A percentile compares a stretch with the other conserved stretches of the same genome.
Conservation (phyloP, 1,140 invertebrate species). For the Eriosoma lanigerum region DNA sequence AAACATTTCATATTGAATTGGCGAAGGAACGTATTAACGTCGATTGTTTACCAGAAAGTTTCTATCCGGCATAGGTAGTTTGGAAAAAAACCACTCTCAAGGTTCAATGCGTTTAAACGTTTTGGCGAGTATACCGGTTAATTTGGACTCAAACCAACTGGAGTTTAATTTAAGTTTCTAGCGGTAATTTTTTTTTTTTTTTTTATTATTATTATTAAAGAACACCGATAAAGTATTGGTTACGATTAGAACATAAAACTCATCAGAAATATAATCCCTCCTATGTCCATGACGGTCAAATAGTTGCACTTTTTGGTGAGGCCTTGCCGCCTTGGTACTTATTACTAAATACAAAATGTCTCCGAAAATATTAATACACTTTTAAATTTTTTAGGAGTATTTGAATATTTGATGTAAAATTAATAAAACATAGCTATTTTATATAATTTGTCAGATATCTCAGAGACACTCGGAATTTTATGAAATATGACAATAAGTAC, state of each 20-base stretch:
- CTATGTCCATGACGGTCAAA: too few species aligned
- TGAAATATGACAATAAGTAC: background rate
- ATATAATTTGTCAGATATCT: too few species aligned
- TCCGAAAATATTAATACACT: too few species aligned
- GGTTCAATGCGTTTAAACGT: conserved; percentile 45
- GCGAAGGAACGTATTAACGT: conserved; percentile 36
- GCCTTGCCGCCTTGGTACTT: too few species aligned
- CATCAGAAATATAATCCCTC: conserved; percentile 3
- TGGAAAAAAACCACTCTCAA: conserved; percentile 33
- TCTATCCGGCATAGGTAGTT: background rate
- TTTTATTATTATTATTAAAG: background rate
- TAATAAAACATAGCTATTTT: too few species aligned
- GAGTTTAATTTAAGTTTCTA: conserved; percentile 45
- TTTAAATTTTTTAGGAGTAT: too few species aligned
- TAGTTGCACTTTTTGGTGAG: too few species aligned
- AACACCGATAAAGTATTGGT: conserved; percentile 10
- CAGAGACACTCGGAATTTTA: background rate
- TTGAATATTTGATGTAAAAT: too few species aligned
- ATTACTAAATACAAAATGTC: too few species aligned
- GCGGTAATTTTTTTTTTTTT: background rate
- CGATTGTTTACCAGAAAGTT: conserved; percentile 37
- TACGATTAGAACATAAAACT: background rate
- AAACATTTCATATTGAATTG: background rate
- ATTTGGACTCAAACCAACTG: conserved; percentile 48
- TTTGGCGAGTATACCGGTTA: conserved; percentile 48